Base-by-base conservation (phyloP, 1,140 invertebrate genomes). In the Cryptotermes secundus region DNA sequence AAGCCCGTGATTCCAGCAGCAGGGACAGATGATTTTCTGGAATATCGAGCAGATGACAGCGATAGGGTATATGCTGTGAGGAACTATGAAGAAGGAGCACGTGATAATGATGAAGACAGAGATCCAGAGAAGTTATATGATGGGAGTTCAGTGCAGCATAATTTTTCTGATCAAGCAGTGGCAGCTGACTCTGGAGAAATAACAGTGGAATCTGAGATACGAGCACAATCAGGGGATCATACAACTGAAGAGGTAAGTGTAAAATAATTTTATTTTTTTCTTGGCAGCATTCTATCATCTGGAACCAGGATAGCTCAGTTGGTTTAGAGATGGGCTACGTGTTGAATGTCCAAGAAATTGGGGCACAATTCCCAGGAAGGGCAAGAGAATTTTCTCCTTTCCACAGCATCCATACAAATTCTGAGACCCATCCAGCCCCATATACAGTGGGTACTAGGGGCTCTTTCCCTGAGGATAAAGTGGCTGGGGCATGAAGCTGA, bases 41-140 rank as follows among this genome's bases (percentile, higher is more conserved):
- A 82, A n/a, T 84, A 84, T 59, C 80, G 80, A 42, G 84, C 84
- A 34, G 84, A 84, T 84, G 84, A 84, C 53, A 84, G 84, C 82
- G 84, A 84, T 31, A 53, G 72, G 34, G 84, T 84, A 7, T 84
- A 80, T 80, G 34, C 79, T 36, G 83, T 84, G 35, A 84, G 49
- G 31, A 45, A 84, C 36, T 45, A 45, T 19, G 81, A 22, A 31
- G 35, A 81, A 14, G 36, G 34, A 81, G 80, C 6, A 81, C 26
- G 22, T 24, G 31, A 7, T 3, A 1, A 35, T 31, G 81, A 81
- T 38, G 24, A 38, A 49, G n/a, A 26, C 45, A 45, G 24, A 42
- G 81, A 82, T 26, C 42, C 81, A 45, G 81, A 45, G 9, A 72
- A 31, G 9, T 31, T 31, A 4, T 9, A 6, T 26, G 26, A 31